Evolutionary conservation across 2,888 invertebrate species (phyloP), one percentile per base, ranked within the genome.

Genomic region (Rhodophaea formosa): DNA sequence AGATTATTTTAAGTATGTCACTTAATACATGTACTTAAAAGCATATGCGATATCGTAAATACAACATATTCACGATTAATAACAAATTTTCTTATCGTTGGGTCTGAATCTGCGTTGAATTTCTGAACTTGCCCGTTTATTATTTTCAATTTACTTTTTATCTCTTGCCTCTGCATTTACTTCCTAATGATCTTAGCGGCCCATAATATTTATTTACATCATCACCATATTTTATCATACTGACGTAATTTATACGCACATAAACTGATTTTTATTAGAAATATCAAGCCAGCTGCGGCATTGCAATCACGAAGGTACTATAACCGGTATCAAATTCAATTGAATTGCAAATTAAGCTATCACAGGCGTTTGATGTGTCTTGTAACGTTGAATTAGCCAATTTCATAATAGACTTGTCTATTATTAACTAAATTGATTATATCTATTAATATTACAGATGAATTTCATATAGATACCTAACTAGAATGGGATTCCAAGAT

Each of bases 301-400:
- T 32, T 51, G 51, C 51, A 51, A 51, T 51, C 51, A 51, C 39
- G 51, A 35, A 39, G 51, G 35, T 51, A 51, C 51, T 51, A 51
- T 51, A 58, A 56, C 58, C 44, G 47, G 44, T 44, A 57, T 45
- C 54, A 55, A 55, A 46, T 55, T 35, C 44, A 57, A 57, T 59
- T 56, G 57, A 60, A 51, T 35, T 44, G 47, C 30, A 39, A 43
- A 42, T 42, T 56, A 56, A 49, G 35, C 35, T 23, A 42, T 46
- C n/a, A 15, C 23, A 17, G 45, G 46, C 54, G 52, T 53, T 59
- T 58, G 56, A 56, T 49, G 46, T 3, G 54, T 46, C 49, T 49
- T 49, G 56, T 47, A 16, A 47, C 35, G 51, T 51, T 32, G 16
- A 47, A 55, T 42, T 14, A 53, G 46, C 35, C 45, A 43, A 56